Evolutionary conservation across 92 coral and sea anemone species (phyloP).

Genomic region (Heteractis magnifica): DNA sequence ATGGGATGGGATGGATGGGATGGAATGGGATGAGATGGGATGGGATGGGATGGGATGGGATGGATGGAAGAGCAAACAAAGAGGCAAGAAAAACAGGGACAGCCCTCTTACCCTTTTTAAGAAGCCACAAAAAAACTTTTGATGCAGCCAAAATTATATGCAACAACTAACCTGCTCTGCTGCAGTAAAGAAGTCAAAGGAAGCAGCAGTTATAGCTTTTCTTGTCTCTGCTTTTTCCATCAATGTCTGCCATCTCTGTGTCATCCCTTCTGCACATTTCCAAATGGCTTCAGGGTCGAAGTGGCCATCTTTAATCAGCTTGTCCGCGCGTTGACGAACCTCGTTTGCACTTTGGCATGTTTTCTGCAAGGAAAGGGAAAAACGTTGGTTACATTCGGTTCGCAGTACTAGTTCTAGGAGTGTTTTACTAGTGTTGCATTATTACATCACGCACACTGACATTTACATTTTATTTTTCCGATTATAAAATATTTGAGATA

Average conservation of each 20-base stretch:
- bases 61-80: too few species aligned
- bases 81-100: too few species aligned
- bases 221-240: constrained; percentile 91
- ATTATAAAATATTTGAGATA: too few species aligned
- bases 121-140: not conserved
- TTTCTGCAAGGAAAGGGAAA: constrained; percentile 50
- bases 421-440: too few species aligned
- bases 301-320: constrained; percentile 87
- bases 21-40: too few species aligned
- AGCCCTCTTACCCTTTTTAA: too few species aligned
- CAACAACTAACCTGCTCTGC: constrained; percentile 80
- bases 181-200: constrained; percentile 88
- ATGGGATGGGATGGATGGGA: too few species aligned
- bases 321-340: constrained; percentile 90
- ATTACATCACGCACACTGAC: too few species aligned
- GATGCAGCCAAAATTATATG: not conserved
- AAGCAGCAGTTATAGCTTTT: constrained; percentile 72
- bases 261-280: constrained; percentile 90
- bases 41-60: too few species aligned
- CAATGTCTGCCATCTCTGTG: constrained; percentile 85
- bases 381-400: too few species aligned
- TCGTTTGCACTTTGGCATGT: constrained; percentile 97
- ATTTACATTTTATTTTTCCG: too few species aligned
- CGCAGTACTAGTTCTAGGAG: too few species aligned
- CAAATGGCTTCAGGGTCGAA: constrained; percentile 88